A percentile compares a stretch with the other conserved stretches of the same genome.
Evolutionary conservation across 2,888 invertebrate genomes (phyloP).

Genomic region (Netelia virgata): DNA sequence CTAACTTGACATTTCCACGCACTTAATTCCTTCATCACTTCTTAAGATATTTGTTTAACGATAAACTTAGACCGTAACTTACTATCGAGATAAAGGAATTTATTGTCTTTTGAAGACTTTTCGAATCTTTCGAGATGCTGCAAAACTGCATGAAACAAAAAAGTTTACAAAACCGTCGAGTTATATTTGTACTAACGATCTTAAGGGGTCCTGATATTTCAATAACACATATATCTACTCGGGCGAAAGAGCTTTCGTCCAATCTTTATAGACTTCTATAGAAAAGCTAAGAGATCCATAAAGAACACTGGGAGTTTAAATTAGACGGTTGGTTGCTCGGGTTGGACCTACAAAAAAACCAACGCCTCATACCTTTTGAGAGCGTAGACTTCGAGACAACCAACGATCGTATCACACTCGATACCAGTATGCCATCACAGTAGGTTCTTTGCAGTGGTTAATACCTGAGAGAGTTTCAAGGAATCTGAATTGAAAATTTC

Average conservation of each 20-base stretch:
- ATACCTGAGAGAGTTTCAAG: slow-evolving; percentile 19
- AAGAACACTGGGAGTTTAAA: background rate
- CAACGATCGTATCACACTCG: background rate
- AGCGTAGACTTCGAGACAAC: background rate
- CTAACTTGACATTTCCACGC: slow-evolving; percentile 11
- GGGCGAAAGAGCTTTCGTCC: background rate
- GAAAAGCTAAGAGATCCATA: background rate
- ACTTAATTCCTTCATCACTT: slow-evolving; percentile 17
- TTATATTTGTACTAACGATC: background rate
- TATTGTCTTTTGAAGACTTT: background rate
- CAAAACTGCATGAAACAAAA: background rate
- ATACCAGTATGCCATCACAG: slow-evolving; percentile 9
- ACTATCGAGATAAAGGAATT: background rate
- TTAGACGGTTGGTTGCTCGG: slow-evolving; percentile 22
- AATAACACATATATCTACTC: background rate
- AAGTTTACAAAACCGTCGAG: background rate
- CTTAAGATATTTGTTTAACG: background rate
- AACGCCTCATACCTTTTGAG: background rate
- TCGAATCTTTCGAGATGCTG: background rate
- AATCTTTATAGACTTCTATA: background rate
- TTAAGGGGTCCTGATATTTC: background rate
- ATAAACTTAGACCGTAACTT: background rate
- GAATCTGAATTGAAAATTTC: slow-evolving; percentile 65
- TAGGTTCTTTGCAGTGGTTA: slow-evolving; percentile 2
- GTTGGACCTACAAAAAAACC: background rate